Conservation (phyloP, 2,888 invertebrate genomes). For the Dolichopus griseipennis region DNA sequence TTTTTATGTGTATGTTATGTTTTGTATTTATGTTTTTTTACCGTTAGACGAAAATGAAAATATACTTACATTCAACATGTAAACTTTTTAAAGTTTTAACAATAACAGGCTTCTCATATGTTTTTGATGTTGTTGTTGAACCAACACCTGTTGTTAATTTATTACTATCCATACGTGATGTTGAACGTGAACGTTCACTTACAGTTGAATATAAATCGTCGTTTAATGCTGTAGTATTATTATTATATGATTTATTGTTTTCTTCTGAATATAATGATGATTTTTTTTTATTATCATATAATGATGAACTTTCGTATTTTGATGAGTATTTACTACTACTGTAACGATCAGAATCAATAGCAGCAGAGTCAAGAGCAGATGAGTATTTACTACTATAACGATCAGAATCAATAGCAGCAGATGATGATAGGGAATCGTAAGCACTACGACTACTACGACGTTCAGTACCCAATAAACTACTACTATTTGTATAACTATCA, state of each 20-base stretch:
- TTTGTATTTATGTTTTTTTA: too few species aligned
- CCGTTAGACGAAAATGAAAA: neutral
- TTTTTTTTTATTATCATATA: conserved; percentile 7
- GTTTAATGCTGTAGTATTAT: neutral
- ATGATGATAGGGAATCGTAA: neutral
- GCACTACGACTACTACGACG: neutral
- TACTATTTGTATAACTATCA: neutral
- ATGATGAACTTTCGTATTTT: neutral
- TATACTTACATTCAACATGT: conserved; percentile 69
- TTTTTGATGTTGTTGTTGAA: conserved; percentile 26
- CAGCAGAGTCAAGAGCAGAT: too few species aligned
- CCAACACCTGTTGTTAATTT: conserved; percentile 20
- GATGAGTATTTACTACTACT: conserved; percentile 1
- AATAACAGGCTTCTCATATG: conserved; percentile 60
- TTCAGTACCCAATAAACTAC: neutral
- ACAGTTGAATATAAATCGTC: conserved; percentile 4
- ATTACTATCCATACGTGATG: conserved; percentile 20
- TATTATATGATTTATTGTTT: neutral
- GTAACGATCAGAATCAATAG: neutral
- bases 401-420: neutral
- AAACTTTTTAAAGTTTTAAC: conserved; percentile 65
- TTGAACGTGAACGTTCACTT: conserved; percentile 22
- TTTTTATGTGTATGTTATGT: too few species aligned
- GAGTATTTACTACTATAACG: neutral
- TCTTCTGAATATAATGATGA: conserved; percentile 6